Base-by-base conservation (phyloP, 2,888 invertebrate species). In the Ornithoptera priamus region DNA sequence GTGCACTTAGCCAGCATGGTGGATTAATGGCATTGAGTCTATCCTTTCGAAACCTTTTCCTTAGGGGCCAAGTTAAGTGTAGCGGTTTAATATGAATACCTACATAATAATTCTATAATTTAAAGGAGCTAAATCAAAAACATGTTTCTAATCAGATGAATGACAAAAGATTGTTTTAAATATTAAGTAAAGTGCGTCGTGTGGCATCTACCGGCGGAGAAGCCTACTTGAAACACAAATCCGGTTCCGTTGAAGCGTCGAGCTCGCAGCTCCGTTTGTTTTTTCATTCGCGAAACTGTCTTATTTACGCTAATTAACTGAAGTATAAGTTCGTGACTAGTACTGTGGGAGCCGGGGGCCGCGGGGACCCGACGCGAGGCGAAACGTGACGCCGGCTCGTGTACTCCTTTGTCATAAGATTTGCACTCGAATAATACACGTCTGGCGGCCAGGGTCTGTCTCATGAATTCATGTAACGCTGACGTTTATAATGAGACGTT, bases 241-340 rank as follows among this genome's bases (percentile, higher is more conserved):
- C 90, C 89, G 90, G 89, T 90, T 90, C 80, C 75, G 72, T 75
- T 72, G 81, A 85, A 87, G 80, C 87, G 78, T 77, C 85, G 83
- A 86, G 85, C 87, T 86, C 81, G 75, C 77, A 79, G 80, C 77
- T 78, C 77, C 80, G 80, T 81, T 84, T 81, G 81, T 85, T 88
- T 88, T 89, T 90, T 87, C 81, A 78, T 86, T 86, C 82, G 86
- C 85, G 84, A 89, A 90, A 90, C 88, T 88, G 89, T 89, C 89
- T 90, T 89, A 91, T 91, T 92, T 90, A 88, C 84, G 89, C 86
- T 92, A 92, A 92, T 92, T 91, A 91, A 92, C 90, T 91, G 90
- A 91, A 91, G 92, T 89, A 90, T 91, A 91, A 90, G 88, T 87
- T 90, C 92, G 91, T 92, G 92, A 92, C 91, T 90, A 89, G 90